phyloP scores from a whole-genome alignment of 2,888 invertebrate species.

The Mesopsocus fuscifrons region DNA sequence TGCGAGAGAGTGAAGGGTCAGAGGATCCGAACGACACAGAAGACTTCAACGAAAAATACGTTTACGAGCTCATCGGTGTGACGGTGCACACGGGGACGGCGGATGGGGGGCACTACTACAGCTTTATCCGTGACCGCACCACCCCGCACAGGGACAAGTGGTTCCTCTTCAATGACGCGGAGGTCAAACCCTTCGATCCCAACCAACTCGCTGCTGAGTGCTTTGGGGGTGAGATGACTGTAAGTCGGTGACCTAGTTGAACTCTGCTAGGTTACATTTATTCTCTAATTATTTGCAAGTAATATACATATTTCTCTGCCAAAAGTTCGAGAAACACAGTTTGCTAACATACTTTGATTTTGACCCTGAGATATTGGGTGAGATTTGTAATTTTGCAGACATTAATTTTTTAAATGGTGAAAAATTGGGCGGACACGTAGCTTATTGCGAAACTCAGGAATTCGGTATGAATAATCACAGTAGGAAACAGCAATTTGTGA shows the following conservation, averaged over 20 bases:
- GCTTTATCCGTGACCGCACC: constrained; percentile 79
- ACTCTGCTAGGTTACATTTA: constrained; percentile 9
- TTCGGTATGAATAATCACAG: no score
- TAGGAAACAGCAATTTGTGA: no score
- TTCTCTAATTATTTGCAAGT: background rate
- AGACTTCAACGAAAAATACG: constrained; percentile 37
- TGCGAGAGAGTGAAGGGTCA: constrained; percentile 22
- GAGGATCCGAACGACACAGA: constrained; percentile 25
- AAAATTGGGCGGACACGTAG: no score
- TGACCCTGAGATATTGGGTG: constrained; percentile 11
- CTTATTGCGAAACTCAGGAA: no score
- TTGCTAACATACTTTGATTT: no score
- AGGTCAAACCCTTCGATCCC: constrained; percentile 88
- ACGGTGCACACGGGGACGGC: constrained; percentile 97
- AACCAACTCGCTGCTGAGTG: constrained; percentile 88
- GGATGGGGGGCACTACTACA: constrained; percentile 92
- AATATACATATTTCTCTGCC: constrained; percentile 3
- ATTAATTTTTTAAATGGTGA: no score
- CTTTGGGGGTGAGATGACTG: constrained; percentile 95
- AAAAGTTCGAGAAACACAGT: no score
- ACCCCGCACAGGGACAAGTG: constrained; percentile 61
- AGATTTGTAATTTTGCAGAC: no score
- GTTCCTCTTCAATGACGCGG: constrained; percentile 83
- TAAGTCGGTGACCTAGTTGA: no score
- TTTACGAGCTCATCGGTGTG: constrained; percentile 72